Evolutionary conservation across 2,888 invertebrate species (phyloP).

Genomic region (Oligia strigilis): DNA sequence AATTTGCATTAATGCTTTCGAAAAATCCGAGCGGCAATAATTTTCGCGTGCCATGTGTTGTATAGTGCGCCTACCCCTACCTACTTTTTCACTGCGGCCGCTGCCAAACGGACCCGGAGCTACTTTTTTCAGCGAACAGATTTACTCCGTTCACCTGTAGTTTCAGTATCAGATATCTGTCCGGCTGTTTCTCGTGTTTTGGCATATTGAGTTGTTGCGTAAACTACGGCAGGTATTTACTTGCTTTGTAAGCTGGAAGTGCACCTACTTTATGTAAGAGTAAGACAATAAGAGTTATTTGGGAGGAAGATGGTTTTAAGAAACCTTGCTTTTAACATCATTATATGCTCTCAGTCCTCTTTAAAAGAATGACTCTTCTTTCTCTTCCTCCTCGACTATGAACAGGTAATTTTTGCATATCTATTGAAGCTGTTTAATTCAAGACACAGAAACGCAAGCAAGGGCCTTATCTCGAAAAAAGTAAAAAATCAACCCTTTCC

Average conservation of each 20-base stretch:
- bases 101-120: slow-evolving; percentile 64
- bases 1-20: slow-evolving; percentile 91
- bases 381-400: background rate
- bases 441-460: background rate
- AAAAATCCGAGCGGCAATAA: slow-evolving; percentile 90
- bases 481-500: background rate
- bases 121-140: slow-evolving; percentile 62
- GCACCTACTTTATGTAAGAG: too few species aligned
- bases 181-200: slow-evolving; percentile 57
- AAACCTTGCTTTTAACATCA: background rate
- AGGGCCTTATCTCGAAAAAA: background rate
- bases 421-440: background rate
- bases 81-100: slow-evolving; percentile 66
- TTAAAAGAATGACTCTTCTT: background rate
- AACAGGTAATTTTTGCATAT: background rate
- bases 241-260: slow-evolving; percentile 2
- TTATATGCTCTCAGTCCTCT: background rate
- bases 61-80: slow-evolving; percentile 71
- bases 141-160: slow-evolving; percentile 61
- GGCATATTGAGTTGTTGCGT: slow-evolving; percentile 47
- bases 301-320: background rate
- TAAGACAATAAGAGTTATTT: background rate
- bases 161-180: slow-evolving; percentile 64
- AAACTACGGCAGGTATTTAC: slow-evolving; percentile 25
- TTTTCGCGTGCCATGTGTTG: slow-evolving; percentile 87